phyloP scores from a whole-genome alignment of 2,888 invertebrate genomes.

The Metacarcinus magister region DNA sequence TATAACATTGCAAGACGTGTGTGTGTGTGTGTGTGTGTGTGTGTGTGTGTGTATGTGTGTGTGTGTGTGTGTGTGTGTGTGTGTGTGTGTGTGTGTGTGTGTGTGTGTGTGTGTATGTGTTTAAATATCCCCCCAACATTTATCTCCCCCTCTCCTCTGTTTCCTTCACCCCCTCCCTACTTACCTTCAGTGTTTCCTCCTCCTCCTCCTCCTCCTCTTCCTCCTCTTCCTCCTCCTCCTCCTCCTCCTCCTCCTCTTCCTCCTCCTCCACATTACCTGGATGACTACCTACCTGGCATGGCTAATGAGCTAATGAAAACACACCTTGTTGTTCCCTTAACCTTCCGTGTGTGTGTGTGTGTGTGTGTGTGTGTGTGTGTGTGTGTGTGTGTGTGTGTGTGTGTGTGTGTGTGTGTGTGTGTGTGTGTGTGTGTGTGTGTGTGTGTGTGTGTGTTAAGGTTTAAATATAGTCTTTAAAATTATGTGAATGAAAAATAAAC shows the following conservation, averaged over 20 bases:
- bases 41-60: neutral
- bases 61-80: conserved; percentile 26
- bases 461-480: no score
- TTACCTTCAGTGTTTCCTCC: neutral
- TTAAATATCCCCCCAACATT: no score
- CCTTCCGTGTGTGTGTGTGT: neutral
- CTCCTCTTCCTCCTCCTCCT: neutral
- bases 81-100: conserved; percentile 26
- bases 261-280: neutral
- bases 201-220: neutral
- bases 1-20: no score
- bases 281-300: neutral
- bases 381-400: no score
- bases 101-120: neutral
- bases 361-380: neutral
- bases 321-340: neutral
- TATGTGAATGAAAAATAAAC: no score
- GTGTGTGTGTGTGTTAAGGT: no score
- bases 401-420: no score
- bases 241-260: neutral
- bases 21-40: conserved; percentile 2
- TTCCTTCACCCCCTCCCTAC: neutral
- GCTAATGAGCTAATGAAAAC: conserved; percentile 7
- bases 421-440: no score
- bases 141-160: neutral